Evolutionary conservation across 2,797 vertebrate species (phyloP).

Genomic region (Manis pentadactyla): DNA sequence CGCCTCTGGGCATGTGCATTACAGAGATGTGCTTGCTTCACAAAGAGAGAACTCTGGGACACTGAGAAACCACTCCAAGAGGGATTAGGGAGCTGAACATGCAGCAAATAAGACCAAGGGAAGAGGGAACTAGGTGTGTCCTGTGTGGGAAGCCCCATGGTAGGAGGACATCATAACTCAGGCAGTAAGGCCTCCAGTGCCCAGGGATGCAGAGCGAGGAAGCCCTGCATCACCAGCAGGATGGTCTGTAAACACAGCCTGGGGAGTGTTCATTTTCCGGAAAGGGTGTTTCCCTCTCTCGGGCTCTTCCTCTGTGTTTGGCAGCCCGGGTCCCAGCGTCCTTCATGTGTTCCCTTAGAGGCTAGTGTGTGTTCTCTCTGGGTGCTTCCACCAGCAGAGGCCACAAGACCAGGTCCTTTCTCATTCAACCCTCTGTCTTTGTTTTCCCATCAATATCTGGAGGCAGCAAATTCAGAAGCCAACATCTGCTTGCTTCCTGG

Average conservation of each 20-base stretch:
- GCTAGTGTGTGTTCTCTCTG: neutral
- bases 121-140: neutral
- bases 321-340: neutral
- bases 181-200: neutral
- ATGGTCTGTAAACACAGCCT: constrained; percentile 33
- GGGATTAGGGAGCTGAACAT: neutral
- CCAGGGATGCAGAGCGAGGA: neutral
- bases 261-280: neutral
- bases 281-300: neutral
- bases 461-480: neutral
- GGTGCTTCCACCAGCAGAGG: neutral
- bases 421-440: neutral
- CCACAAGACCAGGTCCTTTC: neutral
- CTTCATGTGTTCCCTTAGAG: neutral
- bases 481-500: neutral
- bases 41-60: neutral
- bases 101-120: neutral
- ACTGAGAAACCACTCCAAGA: neutral
- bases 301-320: neutral
- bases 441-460: neutral
- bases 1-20: neutral
- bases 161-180: neutral
- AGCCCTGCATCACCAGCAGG: neutral
- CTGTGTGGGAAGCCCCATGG: neutral
- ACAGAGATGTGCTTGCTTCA: neutral